These are phyloP conservation scores for Conomelus anceps DNA, from an alignment of 2,888 invertebrate species.

Conservation along the genomic window DNA sequence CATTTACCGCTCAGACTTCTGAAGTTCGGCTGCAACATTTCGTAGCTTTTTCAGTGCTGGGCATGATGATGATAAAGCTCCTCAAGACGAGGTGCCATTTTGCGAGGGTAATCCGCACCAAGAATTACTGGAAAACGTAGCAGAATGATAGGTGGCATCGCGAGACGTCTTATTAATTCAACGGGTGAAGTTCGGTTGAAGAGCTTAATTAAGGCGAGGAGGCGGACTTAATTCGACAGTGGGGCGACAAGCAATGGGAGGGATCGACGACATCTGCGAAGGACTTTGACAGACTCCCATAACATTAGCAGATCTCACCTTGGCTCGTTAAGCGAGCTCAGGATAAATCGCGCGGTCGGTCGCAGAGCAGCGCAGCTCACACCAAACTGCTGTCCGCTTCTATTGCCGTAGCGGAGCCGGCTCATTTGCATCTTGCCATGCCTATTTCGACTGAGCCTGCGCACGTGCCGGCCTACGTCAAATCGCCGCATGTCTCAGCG, in stretches of 20 bases:
- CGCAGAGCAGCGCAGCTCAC: neutral
- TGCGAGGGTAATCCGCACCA: neutral
- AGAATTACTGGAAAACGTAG: neutral
- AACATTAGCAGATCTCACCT: constrained; percentile 5
- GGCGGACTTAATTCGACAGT: constrained; percentile 1
- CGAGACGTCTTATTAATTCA: neutral
- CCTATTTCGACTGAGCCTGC: neutral
- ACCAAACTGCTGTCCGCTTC: neutral
- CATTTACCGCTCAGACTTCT: neutral
- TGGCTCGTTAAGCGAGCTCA: neutral
- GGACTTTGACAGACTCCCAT: constrained; percentile 6
- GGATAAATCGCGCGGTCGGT: neutral
- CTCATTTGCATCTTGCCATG: neutral
- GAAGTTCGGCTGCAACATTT: too few relatives aligned
- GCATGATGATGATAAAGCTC: neutral
- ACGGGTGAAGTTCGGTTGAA: neutral
- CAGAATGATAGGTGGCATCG: neutral
- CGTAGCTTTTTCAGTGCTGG: neutral
- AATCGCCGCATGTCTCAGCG: neutral
- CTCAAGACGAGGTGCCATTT: neutral
- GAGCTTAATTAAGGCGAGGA: constrained; percentile 3
- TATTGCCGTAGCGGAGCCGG: neutral
- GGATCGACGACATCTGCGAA: constrained; percentile 1
- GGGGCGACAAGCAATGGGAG: constrained; percentile 5
- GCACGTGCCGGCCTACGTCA: neutral